Percentiles rank a stretch among this genome's conserved stretches.
These are phyloP conservation scores for Dicranocentrus wangi DNA, from an alignment of 2,888 invertebrate species.

Conservation along the genomic window DNA sequence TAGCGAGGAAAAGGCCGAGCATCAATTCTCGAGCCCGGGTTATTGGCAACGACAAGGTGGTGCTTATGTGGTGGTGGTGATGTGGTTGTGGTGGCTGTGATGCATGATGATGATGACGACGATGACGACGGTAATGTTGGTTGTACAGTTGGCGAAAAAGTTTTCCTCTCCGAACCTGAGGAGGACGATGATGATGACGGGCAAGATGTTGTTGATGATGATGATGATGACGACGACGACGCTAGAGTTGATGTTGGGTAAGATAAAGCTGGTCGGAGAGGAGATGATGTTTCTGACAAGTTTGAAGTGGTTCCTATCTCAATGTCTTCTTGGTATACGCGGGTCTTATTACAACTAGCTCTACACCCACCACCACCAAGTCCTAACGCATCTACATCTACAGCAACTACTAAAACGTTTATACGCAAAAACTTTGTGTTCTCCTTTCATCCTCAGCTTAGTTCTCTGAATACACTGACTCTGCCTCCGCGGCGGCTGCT, in stretches of 20 bases:
- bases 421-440: slow-evolving; percentile 22
- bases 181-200: slow-evolving; percentile 24
- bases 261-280: slow-evolving; percentile 1
- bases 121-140: slow-evolving; percentile 1
- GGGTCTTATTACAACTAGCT: too few species aligned
- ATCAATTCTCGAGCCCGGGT: slow-evolving; percentile 18
- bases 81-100: slow-evolving; percentile 11
- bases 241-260: not conserved
- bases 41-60: slow-evolving; percentile 39
- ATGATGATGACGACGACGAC: not conserved
- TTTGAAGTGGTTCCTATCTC: slow-evolving; percentile 39
- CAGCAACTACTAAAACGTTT: slow-evolving; percentile 23
- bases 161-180: not conserved
- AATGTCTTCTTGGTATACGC: too few species aligned
- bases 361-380: slow-evolving; percentile 11
- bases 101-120: not conserved
- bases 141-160: slow-evolving; percentile 8
- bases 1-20: slow-evolving; percentile 20
- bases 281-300: slow-evolving; percentile 46
- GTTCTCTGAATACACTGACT: slow-evolving; percentile 37
- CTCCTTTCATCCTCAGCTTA: slow-evolving; percentile 35
- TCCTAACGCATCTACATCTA: not conserved
- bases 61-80: slow-evolving; percentile 24
- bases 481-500: slow-evolving; percentile 17
- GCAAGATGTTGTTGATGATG: not conserved